A percentile compares a stretch with the other conserved stretches of the same genome.
Conservation (phyloP, 2,797 vertebrate genomes). For the Sebastes itinus region DNA sequence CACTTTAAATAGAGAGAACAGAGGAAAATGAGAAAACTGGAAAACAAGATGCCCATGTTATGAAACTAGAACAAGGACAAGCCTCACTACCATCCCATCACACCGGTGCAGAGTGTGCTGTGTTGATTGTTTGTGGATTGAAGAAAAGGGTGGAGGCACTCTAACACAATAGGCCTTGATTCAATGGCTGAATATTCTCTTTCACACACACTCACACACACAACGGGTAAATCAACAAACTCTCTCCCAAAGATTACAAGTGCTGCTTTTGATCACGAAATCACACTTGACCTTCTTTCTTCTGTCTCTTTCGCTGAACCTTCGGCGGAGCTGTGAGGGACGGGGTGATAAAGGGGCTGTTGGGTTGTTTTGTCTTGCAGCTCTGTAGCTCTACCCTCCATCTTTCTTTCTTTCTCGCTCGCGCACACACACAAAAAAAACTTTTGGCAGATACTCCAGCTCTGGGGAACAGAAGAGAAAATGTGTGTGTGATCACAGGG, state of each 20-base stretch:
- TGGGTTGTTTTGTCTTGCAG: neutral
- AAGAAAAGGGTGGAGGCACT: constrained; percentile 3
- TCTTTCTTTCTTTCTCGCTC: neutral
- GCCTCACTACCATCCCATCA: neutral
- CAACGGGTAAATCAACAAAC: constrained; percentile 38
- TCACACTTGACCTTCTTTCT: constrained; percentile 37
- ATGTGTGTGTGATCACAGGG: constrained; percentile 38
- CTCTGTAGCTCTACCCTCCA: neutral
- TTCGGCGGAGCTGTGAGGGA: constrained; percentile 12
- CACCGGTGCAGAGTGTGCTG: neutral
- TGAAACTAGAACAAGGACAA: constrained; percentile 5
- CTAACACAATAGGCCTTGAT: constrained; percentile 50
- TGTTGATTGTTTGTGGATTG: constrained; percentile 49
- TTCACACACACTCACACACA: neutral
- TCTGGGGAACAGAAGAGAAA: constrained; percentile 32
- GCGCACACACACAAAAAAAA: neutral
- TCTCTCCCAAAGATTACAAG: constrained; percentile 9
- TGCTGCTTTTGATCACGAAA: constrained; percentile 38
- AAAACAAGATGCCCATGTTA: constrained; percentile 29
- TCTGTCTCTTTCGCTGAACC: constrained; percentile 10
- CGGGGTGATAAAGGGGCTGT: neutral
- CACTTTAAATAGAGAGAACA: constrained; percentile 35
- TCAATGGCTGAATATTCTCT: constrained; percentile 33
- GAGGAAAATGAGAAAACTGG: constrained; percentile 42
- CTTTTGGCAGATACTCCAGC: constrained; percentile 46